Conservation (phyloP, 1,140 invertebrate genomes). For the Streblospio benedicti region DNA sequence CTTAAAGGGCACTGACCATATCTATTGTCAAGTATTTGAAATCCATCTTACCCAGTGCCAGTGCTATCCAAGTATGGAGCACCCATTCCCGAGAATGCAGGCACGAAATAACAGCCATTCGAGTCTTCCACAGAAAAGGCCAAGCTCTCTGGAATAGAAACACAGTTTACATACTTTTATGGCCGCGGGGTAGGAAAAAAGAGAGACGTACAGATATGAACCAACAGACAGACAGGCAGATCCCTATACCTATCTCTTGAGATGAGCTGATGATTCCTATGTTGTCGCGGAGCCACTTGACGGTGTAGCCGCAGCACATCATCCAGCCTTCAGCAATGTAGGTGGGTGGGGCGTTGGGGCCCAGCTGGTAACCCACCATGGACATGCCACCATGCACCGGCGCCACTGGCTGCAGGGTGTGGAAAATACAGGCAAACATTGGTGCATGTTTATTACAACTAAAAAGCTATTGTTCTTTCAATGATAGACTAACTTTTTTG, state of each 20-base stretch:
- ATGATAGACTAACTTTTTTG: too few relatives aligned
- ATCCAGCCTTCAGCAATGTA: constrained; percentile 74
- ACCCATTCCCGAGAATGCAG: constrained; percentile 80
- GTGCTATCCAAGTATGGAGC: constrained; percentile 89
- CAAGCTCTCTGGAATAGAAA: constrained; percentile 56
- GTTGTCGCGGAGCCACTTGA: constrained; percentile 84
- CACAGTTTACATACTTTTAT: too few relatives aligned
- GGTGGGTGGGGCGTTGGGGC: constrained; percentile 60
- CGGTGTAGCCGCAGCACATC: too few relatives aligned
- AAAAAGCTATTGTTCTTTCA: too few relatives aligned
- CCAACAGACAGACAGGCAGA: background rate
- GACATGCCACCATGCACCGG: constrained; percentile 83
- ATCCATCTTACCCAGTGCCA: constrained; percentile 65
- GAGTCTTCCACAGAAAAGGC: constrained; percentile 65
- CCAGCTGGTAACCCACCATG: constrained; percentile 85
- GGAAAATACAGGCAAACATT: too few relatives aligned
- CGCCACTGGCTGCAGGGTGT: constrained; percentile 63
- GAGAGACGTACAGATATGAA: too few relatives aligned
- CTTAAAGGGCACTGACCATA: too few relatives aligned
- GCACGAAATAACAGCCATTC: constrained; percentile 86
- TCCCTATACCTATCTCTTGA: constrained; percentile 55
- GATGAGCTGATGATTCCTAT: constrained; percentile 65
- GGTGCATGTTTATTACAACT: too few relatives aligned
- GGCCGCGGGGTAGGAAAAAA: too few relatives aligned
- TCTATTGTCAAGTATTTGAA: too few relatives aligned